Conservation (phyloP, 2,888 invertebrate species). For the Beris chalybata region DNA sequence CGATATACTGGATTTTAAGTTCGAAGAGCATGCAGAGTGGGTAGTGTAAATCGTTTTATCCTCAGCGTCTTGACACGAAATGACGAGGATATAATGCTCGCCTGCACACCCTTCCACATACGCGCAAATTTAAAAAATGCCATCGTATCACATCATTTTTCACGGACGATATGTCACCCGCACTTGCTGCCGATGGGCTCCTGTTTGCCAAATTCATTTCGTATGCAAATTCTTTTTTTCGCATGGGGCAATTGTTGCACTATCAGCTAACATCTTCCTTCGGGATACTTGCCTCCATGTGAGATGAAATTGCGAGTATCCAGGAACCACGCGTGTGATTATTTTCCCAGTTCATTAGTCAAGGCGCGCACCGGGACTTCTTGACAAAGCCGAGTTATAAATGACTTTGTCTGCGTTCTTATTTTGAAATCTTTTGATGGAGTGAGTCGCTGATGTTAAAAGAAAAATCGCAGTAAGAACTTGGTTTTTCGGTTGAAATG, state of each 20-base stretch:
- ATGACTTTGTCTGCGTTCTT: slow-evolving; percentile 12
- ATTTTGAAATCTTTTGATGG: not conserved
- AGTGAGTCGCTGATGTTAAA: not conserved
- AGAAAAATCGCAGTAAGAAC: too few species aligned
- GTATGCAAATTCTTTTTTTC: slow-evolving; percentile 20
- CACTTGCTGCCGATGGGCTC: slow-evolving; percentile 21
- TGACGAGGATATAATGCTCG: slow-evolving; percentile 25
- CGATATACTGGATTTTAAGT: not conserved
- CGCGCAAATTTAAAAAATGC: slow-evolving; percentile 23
- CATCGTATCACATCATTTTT: slow-evolving; percentile 31
- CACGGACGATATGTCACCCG: slow-evolving; percentile 27
- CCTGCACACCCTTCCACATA: slow-evolving; percentile 1
- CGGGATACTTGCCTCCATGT: not conserved
- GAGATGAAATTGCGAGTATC: too few species aligned
- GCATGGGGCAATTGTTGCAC: slow-evolving; percentile 13
- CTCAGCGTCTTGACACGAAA: not conserved
- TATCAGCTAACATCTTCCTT: not conserved
- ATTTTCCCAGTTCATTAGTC: slow-evolving; percentile 22
- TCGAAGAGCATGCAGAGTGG: not conserved
- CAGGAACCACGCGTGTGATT: too few species aligned
- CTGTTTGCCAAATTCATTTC: slow-evolving; percentile 23
- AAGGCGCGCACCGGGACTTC: slow-evolving; percentile 7
- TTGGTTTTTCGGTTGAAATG: not conserved
- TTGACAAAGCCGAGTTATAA: slow-evolving; percentile 24
- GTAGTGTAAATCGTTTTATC: slow-evolving; percentile 24